phyloP scores from a whole-genome alignment of 2,888 invertebrate genomes.

The Oligia latruncula region DNA sequence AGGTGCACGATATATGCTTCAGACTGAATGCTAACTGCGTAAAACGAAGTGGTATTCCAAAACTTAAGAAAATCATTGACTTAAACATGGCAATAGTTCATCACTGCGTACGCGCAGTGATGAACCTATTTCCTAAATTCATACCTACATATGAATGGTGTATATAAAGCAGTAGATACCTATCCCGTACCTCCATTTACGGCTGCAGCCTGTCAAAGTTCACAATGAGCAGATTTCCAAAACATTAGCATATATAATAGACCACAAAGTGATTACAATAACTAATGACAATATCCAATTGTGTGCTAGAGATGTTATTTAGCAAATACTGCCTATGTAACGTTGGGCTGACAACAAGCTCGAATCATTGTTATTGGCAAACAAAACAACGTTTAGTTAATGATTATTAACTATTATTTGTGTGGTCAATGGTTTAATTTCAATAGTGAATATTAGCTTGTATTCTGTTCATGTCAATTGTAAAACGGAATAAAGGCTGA shows the following conservation, averaged over 20 bases:
- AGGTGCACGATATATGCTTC: not conserved
- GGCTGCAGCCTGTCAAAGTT: not conserved
- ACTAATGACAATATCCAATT: constrained; percentile 41
- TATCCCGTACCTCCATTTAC: not conserved
- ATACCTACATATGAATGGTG: not conserved
- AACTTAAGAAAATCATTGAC: not conserved
- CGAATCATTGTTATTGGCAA: constrained; percentile 22
- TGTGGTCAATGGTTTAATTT: not conserved
- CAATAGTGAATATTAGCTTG: not conserved
- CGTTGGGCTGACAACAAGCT: constrained; percentile 11
- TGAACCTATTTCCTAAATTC: not conserved
- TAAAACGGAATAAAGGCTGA: not conserved
- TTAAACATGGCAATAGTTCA: not conserved
- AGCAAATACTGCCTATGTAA: constrained; percentile 33
- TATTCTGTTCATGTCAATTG: not conserved
- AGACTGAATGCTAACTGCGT: not conserved
- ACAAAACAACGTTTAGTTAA: constrained; percentile 21
- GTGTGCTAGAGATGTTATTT: constrained; percentile 31
- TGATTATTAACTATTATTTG: constrained; percentile 21
- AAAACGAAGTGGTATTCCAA: not conserved
- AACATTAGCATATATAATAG: constrained; percentile 12
- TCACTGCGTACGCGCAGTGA: too few species aligned
- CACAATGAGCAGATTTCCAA: constrained; percentile 12
- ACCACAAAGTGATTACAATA: constrained; percentile 26
- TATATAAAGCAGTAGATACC: not conserved